Evolutionary conservation across 2,797 vertebrate species (phyloP).

Genomic region (Sebastes nivosus): DNA sequence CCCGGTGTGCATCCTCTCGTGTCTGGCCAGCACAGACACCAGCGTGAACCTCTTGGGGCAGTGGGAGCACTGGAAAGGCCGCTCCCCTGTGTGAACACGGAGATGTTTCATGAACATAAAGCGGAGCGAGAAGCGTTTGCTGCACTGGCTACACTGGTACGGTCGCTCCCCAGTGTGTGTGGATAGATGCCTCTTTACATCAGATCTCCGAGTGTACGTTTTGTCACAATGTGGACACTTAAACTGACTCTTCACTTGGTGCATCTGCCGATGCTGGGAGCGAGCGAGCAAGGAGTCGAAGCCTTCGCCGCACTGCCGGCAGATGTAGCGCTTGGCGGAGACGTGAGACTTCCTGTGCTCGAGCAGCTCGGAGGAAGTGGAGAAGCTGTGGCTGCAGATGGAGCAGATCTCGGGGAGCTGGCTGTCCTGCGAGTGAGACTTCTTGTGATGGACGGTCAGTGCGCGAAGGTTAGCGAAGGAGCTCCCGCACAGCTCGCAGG

Average conservation of each 20-base stretch:
- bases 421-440: conserved; percentile 61
- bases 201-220: conserved; percentile 77
- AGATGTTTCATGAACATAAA: conserved; percentile 81
- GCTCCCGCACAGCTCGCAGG: conserved; percentile 71
- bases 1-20: conserved; percentile 85
- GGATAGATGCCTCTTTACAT: conserved; percentile 79
- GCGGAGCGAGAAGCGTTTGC: conserved; percentile 75
- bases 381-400: conserved; percentile 79
- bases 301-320: conserved; percentile 77
- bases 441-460: conserved; percentile 78
- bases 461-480: conserved; percentile 76
- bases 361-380: conserved; percentile 52
- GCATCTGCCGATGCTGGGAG: conserved; percentile 76
- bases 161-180: conserved; percentile 82
- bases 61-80: conserved; percentile 80
- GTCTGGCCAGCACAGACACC: conserved; percentile 77
- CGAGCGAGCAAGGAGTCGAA: conserved; percentile 80
- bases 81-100: conserved; percentile 77
- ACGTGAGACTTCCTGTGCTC: conserved; percentile 79
- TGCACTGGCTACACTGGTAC: conserved; percentile 76
- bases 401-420: conserved; percentile 81
- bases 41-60: conserved; percentile 83
- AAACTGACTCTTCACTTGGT: conserved; percentile 71
- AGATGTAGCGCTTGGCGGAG: conserved; percentile 72
- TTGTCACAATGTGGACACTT: conserved; percentile 83